Conservation (phyloP, 2,888 invertebrate genomes). For the Spilosoma lubricipeda region DNA sequence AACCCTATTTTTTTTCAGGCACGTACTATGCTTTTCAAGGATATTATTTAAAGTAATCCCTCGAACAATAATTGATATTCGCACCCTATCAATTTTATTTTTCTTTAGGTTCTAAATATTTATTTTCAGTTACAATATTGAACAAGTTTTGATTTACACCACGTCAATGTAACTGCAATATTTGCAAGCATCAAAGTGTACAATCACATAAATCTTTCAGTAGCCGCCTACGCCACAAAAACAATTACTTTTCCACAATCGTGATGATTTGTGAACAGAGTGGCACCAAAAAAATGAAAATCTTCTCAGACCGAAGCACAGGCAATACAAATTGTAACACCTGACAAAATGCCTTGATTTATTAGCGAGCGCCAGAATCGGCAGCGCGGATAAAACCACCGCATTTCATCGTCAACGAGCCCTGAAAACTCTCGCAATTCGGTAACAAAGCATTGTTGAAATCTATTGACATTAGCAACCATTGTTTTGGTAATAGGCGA, state of each 20-base stretch:
- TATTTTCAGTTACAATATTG: conserved; percentile 13
- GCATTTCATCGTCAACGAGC: conserved; percentile 58
- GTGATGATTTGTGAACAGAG: conserved; percentile 53
- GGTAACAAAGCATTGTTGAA: conserved; percentile 61
- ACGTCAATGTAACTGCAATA: conserved; percentile 11
- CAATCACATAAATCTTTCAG: conserved; percentile 39
- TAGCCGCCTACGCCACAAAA: conserved; percentile 34
- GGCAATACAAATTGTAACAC: conserved; percentile 69
- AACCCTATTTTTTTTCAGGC: too few species aligned
- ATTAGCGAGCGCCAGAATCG: conserved; percentile 62
- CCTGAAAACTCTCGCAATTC: conserved; percentile 56
- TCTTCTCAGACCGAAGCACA: conserved; percentile 54
- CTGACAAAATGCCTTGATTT: conserved; percentile 74
- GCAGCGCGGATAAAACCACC: conserved; percentile 62
- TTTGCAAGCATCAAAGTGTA: conserved; percentile 16
- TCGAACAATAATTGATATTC: background rate
- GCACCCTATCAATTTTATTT: background rate
- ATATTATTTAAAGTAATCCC: background rate
- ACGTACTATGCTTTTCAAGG: too few species aligned
- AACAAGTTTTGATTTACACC: background rate
- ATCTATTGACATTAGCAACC: conserved; percentile 56
- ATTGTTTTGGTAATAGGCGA: conserved; percentile 52
- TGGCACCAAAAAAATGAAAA: conserved; percentile 53
- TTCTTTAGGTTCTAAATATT: background rate
- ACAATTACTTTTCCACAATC: conserved; percentile 51